phyloP scores from a whole-genome alignment of 1,140 invertebrate genomes.

The Sesamia nonagrioides region DNA sequence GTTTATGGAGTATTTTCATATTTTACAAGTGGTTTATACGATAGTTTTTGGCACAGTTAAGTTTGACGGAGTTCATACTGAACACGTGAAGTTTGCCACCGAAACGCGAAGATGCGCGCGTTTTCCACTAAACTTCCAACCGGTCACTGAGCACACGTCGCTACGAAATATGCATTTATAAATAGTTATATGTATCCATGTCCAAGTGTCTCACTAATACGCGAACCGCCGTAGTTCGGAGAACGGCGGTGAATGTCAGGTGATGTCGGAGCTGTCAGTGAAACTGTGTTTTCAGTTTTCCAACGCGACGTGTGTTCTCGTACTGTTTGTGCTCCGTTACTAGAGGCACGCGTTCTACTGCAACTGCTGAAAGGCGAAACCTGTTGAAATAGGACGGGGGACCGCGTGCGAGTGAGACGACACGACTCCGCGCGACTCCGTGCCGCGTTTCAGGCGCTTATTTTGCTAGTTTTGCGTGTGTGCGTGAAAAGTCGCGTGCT shows the following conservation, averaged over 20 bases:
- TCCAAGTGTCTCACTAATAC: constrained; percentile 66
- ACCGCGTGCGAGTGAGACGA: constrained; percentile 74
- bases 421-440: constrained; percentile 53
- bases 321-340: constrained; percentile 84
- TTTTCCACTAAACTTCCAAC: constrained; percentile 53
- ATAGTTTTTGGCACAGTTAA: constrained; percentile 79
- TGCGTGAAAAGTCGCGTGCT: constrained; percentile 82
- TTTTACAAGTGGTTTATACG: constrained; percentile 62
- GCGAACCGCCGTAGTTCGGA: constrained; percentile 63
- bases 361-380: constrained; percentile 85
- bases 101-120: constrained; percentile 59
- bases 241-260: constrained; percentile 77
- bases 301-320: constrained; percentile 81
- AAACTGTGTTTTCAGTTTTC: constrained; percentile 85
- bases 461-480: constrained; percentile 79
- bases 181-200: constrained; percentile 77
- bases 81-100: constrained; percentile 63
- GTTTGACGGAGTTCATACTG: constrained; percentile 70
- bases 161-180: constrained; percentile 74
- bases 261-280: constrained; percentile 81
- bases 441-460: constrained; percentile 80
- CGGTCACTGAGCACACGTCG: constrained; percentile 66
- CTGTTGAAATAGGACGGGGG: constrained; percentile 85
- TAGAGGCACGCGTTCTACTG: constrained; percentile 83
- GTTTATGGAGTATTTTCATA: constrained; percentile 60